Evolutionary conservation across 2,888 invertebrate species (phyloP), one percentile per base, ranked within the genome.

Genomic region (Tiphia femorata): DNA sequence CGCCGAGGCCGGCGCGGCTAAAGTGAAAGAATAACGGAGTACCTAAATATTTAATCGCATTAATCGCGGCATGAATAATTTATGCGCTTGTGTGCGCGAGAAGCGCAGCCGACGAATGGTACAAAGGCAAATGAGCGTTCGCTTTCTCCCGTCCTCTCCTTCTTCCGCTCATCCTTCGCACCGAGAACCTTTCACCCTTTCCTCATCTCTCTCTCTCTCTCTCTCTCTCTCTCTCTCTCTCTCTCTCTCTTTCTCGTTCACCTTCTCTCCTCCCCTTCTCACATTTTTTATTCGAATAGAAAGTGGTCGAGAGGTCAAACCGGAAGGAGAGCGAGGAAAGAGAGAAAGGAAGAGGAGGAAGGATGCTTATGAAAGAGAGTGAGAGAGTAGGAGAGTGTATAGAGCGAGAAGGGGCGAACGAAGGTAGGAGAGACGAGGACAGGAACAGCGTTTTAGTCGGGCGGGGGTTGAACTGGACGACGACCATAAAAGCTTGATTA

Each of bases 401-500:
- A 12, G 17, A 46, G 20, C 44, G 40, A 17, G 38, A 49, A 37
- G 38, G 17, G 20, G 21, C n/a, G n/a, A n/a, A n/a, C n/a, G n/a
- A n/a, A n/a, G n/a, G n/a, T n/a, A 41, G 37, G 35, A 27, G 41
- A 43, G 30, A 52, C 30, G 19, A n/a, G n/a, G n/a, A n/a, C n/a
- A n/a, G n/a, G n/a, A n/a, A 33, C 27, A 16, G 42, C 14, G 49
- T 33, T 49, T n/a, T n/a, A n/a, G n/a, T n/a, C n/a, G n/a, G n/a
- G n/a, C 46, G 14, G 42, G 30, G 25, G 44, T 37, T 58, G 46
- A 51, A 58, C 54, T 49, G 55, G 44, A 60, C 52, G 58, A 52
- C 48, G 58, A 51, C 52, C 57, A 64, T 67, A 70, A 67, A 73
- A 73, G 70, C 64, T 73, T 74, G 71, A 75, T 75, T 74, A 75